Percentiles rank a stretch among this genome's conserved stretches.
These are phyloP conservation scores for Ictalurus furcatus DNA, from an alignment of 2,113 vertebrate genomes.

Conservation along the genomic window DNA sequence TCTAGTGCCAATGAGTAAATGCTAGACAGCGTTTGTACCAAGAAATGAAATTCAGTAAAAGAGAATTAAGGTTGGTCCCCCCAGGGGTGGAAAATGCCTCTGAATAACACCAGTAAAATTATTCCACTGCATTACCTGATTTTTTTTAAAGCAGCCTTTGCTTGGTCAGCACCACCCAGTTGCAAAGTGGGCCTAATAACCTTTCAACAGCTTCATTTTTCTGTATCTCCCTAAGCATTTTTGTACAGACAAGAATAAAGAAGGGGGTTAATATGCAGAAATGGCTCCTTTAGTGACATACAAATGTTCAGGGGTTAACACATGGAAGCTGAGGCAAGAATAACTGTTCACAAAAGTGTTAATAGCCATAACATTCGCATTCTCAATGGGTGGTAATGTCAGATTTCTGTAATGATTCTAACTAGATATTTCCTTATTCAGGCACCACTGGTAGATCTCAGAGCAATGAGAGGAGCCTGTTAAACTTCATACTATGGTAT, in stretches of 20 bases:
- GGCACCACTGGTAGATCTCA: conserved; percentile 33
- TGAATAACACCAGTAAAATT: conserved; percentile 43
- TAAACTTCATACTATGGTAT: conserved; percentile 38
- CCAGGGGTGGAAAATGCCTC: conserved; percentile 40
- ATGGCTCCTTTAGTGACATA: conserved; percentile 29
- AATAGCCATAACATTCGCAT: conserved; percentile 8
- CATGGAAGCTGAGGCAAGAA: conserved; percentile 7
- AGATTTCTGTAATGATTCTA: conserved; percentile 36
- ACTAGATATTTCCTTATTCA: conserved; percentile 35
- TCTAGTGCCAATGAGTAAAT: conserved; percentile 24
- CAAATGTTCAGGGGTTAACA: conserved; percentile 26
- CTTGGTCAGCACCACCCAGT: conserved; percentile 21
- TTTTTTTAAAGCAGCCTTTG: conserved; percentile 24
- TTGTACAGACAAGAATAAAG: conserved; percentile 12
- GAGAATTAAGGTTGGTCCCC: conserved; percentile 18
- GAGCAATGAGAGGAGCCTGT: conserved; percentile 20
- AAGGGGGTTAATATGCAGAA: conserved; percentile 27
- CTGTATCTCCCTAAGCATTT: conserved; percentile 40
- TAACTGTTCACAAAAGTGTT: conserved; percentile 35
- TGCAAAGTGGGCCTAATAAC: conserved; percentile 42
- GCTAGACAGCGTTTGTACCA: conserved; percentile 27
- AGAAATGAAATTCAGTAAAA: conserved; percentile 23
- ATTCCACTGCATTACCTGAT: conserved; percentile 27
- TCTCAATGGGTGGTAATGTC: conserved; percentile 37
- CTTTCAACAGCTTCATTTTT: conserved; percentile 31